Base-by-base conservation (phyloP, 2,797 vertebrate genomes). In the Lepilemur ruficaudatus region DNA sequence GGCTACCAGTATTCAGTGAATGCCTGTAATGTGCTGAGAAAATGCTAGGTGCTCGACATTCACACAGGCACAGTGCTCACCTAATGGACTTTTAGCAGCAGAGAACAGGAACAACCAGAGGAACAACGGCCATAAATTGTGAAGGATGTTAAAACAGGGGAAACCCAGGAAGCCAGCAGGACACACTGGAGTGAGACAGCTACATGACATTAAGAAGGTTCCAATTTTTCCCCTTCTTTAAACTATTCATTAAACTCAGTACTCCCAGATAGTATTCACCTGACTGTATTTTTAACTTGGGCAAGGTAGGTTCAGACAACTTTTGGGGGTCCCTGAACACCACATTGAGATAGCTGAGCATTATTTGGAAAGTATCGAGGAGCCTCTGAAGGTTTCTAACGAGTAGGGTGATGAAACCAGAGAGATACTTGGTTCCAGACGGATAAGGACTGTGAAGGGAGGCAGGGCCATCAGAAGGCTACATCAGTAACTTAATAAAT, bases 351-450 rank as follows among this genome's bases (percentile, higher is more conserved):
- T 18, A 93, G n/a, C 14, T 75, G 61, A 43, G 52, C 23, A 43
- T 90, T 76, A 88, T 81, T 25, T 87, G 55, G 35, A 70, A 94
- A 63, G 30, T 12, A 73, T 81, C 11, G 63, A 43, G 52, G 14
- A 94, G 35, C 10, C 55, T 87, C n/a, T 63, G 76, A 59, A 75
- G 69, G 67, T 88, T 80, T 76, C 63, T 84, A 43, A 94, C 38
- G 79, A 96, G 8, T 23, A 70, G 72, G 35, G 46, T 55, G 72
- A 89, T 67, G 8, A 95, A 89, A 69, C 89, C 80, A 93, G 48
- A 96, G 50, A 57, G n/a, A 32, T 2, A 18, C 9, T 22, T 82
- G 38, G 72, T 52, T 73, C 38, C 8, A 59, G 72, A 61, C 20
- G 14, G 50, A 78, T 5, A 7, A 90, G 11, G 35, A 13, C 5